These are phyloP conservation scores for Drosophila emarginata DNA, from an alignment of 2,888 invertebrate species.

Conservation along the genomic window DNA sequence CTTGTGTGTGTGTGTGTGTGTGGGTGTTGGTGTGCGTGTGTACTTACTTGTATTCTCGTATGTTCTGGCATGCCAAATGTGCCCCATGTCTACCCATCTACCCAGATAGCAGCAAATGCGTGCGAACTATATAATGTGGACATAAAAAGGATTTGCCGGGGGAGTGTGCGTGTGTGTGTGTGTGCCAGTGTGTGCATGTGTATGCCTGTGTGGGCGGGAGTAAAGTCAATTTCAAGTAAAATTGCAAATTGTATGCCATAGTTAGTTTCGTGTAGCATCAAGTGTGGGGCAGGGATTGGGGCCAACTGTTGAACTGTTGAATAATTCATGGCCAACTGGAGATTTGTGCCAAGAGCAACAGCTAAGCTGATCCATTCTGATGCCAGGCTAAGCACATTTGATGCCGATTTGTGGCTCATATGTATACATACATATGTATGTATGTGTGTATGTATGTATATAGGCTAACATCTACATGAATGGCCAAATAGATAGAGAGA, in stretches of 20 bases:
- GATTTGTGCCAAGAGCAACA: slow-evolving; percentile 63
- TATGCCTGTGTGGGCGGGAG: slow-evolving; percentile 14
- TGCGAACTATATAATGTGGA: slow-evolving; percentile 76
- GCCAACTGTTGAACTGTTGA: slow-evolving; percentile 70
- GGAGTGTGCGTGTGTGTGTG: not conserved
- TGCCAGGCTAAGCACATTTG: slow-evolving; percentile 66
- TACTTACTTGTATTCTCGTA: slow-evolving; percentile 9
- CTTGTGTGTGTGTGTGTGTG: not conserved
- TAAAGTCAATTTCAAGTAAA: slow-evolving; percentile 35
- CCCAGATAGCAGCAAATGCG: slow-evolving; percentile 49
- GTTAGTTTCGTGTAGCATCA: slow-evolving; percentile 63
- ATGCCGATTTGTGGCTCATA: slow-evolving; percentile 73
- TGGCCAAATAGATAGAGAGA: not conserved
- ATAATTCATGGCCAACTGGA: slow-evolving; percentile 76
- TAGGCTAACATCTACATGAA: slow-evolving; percentile 21
- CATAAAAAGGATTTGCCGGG: slow-evolving; percentile 81
- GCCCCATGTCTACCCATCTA: slow-evolving; percentile 21
- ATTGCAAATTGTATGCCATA: slow-evolving; percentile 52
- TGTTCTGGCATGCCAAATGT: slow-evolving; percentile 45
- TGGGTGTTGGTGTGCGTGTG: slow-evolving; percentile 3
- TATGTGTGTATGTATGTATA: slow-evolving; percentile 72
- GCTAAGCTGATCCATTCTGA: slow-evolving; percentile 34
- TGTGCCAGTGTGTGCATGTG: not conserved
- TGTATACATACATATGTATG: slow-evolving; percentile 75
- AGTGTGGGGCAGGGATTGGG: not conserved